Evolutionary conservation across 2,888 invertebrate species (phyloP).

Genomic region (Eremobia ochroleuca): DNA sequence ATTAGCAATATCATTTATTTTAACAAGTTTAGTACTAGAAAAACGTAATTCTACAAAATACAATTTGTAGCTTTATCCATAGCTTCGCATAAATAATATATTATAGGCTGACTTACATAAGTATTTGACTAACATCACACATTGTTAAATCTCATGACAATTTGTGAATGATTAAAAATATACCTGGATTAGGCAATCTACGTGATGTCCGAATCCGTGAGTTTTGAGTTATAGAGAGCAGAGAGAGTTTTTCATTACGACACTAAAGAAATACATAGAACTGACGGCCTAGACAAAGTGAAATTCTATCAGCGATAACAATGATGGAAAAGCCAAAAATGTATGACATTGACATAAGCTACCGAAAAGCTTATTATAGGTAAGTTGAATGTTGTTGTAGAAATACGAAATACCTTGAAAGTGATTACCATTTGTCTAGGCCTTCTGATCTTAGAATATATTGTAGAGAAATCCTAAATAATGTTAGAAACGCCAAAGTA

Average conservation of each 20-base stretch:
- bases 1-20: neutral
- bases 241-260: neutral
- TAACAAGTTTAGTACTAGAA: neutral
- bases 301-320: neutral
- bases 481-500: too few relatives aligned
- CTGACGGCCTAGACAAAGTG: neutral
- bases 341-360: neutral
- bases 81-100: neutral
- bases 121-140: neutral
- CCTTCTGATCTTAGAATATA: neutral
- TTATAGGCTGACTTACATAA: neutral
- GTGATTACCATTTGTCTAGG: neutral
- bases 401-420: neutral
- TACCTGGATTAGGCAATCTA: neutral
- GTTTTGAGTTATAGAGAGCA: too few relatives aligned
- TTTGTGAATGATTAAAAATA: neutral
- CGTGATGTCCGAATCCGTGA: constrained; percentile 1
- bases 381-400: neutral
- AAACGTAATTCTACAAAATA: neutral
- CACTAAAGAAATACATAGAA: neutral
- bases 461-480: too few relatives aligned
- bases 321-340: neutral
- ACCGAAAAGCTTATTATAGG: neutral
- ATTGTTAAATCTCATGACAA: neutral
- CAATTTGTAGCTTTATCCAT: neutral